Conservation (phyloP, 2,797 vertebrate genomes). For the Lepus townsendii region DNA sequence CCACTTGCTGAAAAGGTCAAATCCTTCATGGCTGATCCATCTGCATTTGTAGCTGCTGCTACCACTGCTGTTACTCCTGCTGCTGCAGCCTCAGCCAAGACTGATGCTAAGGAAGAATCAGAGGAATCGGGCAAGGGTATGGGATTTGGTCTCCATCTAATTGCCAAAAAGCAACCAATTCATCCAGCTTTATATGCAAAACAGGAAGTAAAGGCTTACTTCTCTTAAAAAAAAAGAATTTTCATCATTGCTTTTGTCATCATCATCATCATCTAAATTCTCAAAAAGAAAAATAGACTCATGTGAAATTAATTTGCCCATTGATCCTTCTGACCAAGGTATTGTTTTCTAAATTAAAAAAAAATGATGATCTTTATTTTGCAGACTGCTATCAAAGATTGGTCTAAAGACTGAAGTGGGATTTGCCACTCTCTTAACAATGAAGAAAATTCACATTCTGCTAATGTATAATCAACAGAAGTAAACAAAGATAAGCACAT, state of each 20-base stretch:
- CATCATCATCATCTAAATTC: neutral
- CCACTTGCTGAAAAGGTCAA: no score
- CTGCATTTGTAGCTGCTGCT: no score
- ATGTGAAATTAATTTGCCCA: conserved; percentile 18
- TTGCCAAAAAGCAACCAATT: no score
- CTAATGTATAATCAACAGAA: neutral
- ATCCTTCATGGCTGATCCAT: no score
- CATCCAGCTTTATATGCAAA: no score
- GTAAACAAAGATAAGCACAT: neutral
- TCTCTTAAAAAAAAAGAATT: neutral
- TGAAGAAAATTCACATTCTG: neutral
- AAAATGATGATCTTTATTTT: neutral
- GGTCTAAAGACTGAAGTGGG: neutral
- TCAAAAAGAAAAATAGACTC: neutral
- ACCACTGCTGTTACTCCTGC: no score
- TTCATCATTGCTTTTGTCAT: neutral
- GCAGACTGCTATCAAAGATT: neutral
- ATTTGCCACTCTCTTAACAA: neutral
- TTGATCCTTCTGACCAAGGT: neutral
- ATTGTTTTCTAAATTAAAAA: neutral
- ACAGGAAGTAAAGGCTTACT: neutral
- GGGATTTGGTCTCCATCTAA: no score
- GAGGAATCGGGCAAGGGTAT: no score
- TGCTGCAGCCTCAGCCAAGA: no score
- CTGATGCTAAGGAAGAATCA: no score